phyloP scores from a whole-genome alignment of 2,888 invertebrate species.

The Eupithecia subfuscata region DNA sequence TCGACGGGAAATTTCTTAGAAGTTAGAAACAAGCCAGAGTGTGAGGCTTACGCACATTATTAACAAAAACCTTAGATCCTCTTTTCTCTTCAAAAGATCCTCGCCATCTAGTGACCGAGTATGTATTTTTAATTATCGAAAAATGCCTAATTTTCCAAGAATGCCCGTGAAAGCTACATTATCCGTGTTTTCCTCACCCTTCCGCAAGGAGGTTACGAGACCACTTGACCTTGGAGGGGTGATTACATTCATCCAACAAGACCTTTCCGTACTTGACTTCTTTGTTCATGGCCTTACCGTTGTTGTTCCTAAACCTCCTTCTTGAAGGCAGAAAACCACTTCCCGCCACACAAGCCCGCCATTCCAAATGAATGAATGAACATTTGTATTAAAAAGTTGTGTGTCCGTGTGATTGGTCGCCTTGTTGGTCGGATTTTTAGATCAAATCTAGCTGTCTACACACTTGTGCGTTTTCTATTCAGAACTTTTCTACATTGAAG shows the following conservation, averaged over 20 bases:
- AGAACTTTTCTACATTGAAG: not conserved
- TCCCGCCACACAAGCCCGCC: too few species aligned
- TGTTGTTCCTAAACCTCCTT: not conserved
- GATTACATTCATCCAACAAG: not conserved
- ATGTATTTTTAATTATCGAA: too few species aligned
- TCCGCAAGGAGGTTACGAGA: not conserved
- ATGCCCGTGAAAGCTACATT: not conserved
- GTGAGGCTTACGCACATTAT: too few species aligned
- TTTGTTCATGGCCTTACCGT: not conserved
- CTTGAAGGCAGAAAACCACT: not conserved
- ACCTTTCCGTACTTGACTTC: too few species aligned
- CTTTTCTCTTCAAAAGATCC: too few species aligned
- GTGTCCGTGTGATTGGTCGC: not conserved
- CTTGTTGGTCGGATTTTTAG: not conserved
- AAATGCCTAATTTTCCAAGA: not conserved
- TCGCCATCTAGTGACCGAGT: too few species aligned
- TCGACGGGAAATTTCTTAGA: too few species aligned
- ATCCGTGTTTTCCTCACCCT: not conserved
- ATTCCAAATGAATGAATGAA: not conserved
- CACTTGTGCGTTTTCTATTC: not conserved
- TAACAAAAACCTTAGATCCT: too few species aligned
- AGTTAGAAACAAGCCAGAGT: too few species aligned
- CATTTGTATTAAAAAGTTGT: not conserved
- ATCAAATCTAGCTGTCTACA: not conserved
- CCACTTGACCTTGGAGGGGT: not conserved